Percentiles rank a stretch among this genome's conserved stretches.
These are phyloP conservation scores for Leptoteleia sp. DNA, from an alignment of 1,140 invertebrate genomes.

Conservation along the genomic window DNA sequence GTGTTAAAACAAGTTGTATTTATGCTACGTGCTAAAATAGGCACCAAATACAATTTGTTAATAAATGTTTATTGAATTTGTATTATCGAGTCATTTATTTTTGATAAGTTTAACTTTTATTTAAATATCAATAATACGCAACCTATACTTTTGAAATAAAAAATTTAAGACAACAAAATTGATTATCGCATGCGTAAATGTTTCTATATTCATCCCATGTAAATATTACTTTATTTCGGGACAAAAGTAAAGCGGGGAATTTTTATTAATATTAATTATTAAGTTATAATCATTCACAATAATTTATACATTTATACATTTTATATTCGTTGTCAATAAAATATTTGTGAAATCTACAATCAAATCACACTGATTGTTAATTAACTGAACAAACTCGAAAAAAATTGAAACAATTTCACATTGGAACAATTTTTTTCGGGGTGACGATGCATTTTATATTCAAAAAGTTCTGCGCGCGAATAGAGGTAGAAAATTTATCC, in stretches of 20 bases:
- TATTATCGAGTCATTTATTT: slow-evolving; percentile 42
- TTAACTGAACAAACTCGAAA: slow-evolving; percentile 10
- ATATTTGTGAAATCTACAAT: slow-evolving; percentile 14
- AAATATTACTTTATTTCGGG: slow-evolving; percentile 20
- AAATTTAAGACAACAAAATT: slow-evolving; percentile 28
- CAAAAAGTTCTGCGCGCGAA: slow-evolving; percentile 1
- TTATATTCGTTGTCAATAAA: slow-evolving; percentile 25
- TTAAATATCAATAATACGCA: neutral
- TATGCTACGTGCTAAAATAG: slow-evolving; percentile 14
- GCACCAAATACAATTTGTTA: slow-evolving; percentile 43
- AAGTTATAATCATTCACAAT: slow-evolving; percentile 22
- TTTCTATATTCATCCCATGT: slow-evolving; percentile 11
- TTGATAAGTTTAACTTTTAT: slow-evolving; percentile 24
- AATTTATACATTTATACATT: slow-evolving; percentile 43
- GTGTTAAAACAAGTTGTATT: slow-evolving; percentile 28
- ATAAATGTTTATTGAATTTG: slow-evolving; percentile 53
- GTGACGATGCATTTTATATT: slow-evolving; percentile 18
- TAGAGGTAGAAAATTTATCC: neutral
- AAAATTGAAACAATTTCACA: neutral
- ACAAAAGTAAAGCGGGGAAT: slow-evolving; percentile 16
- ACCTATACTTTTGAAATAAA: neutral
- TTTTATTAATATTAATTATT: slow-evolving; percentile 11
- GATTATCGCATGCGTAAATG: slow-evolving; percentile 11
- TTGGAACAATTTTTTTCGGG: slow-evolving; percentile 6
- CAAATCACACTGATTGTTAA: slow-evolving; percentile 5